These are phyloP conservation scores for Smittia sp. DNA, from an alignment of 2,888 invertebrate genomes.

Conservation along the genomic window DNA sequence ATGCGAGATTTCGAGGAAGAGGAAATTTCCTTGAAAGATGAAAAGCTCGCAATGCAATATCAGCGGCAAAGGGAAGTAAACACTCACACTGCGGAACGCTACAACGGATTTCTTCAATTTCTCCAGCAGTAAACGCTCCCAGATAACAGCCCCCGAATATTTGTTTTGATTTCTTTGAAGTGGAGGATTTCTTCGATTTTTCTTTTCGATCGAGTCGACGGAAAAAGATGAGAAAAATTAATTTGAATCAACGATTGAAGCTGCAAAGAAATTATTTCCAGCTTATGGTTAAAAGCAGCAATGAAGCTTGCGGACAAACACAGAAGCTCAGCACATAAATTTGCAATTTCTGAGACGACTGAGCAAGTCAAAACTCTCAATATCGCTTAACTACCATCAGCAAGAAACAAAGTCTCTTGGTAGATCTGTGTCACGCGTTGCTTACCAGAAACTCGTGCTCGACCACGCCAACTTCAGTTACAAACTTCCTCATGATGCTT, in stretches of 20 bases:
- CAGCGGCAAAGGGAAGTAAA: neutral
- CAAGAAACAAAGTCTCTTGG: neutral
- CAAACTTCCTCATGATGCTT: slow-evolving; percentile 78
- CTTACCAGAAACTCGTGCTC: slow-evolving; percentile 69
- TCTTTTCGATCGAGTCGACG: slow-evolving; percentile 51
- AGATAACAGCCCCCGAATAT: slow-evolving; percentile 79
- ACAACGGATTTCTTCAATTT: slow-evolving; percentile 77
- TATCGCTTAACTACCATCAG: neutral
- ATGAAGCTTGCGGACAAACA: neutral
- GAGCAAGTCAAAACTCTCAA: neutral
- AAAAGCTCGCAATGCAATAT: neutral
- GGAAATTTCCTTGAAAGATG: slow-evolving; percentile 57
- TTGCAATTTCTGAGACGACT: no score
- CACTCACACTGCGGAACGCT: slow-evolving; percentile 67
- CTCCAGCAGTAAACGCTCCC: slow-evolving; percentile 77
- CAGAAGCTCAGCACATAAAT: no score
- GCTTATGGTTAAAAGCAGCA: no score
- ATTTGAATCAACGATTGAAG: slow-evolving; percentile 26
- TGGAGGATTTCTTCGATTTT: slow-evolving; percentile 64
- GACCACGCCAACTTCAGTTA: slow-evolving; percentile 72
- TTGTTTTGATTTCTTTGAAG: slow-evolving; percentile 74
- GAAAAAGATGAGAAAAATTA: slow-evolving; percentile 41
- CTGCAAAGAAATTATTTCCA: slow-evolving; percentile 11
- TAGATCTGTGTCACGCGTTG: slow-evolving; percentile 35
- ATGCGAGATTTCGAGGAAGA: neutral